Evolutionary conservation across 1,140 invertebrate species (phyloP).

Genomic region (Drosophila repletoides): DNA sequence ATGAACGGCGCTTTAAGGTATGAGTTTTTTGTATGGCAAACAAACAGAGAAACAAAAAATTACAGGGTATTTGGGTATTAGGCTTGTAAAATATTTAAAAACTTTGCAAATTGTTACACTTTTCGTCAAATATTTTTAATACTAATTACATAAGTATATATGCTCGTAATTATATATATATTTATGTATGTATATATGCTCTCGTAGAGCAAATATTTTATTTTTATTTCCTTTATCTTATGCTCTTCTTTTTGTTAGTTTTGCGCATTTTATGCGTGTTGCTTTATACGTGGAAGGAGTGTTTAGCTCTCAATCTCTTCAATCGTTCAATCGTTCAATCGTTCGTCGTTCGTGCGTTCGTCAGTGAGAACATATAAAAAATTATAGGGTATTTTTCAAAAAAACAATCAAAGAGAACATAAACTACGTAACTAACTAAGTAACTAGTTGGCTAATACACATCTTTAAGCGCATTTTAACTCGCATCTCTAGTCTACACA

Average conservation of each 20-base stretch:
- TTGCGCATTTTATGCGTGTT: constrained; percentile 78
- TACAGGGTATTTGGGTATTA: not conserved
- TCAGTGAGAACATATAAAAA: constrained; percentile 34
- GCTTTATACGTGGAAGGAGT: constrained; percentile 75
- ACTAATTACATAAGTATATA: constrained; percentile 46
- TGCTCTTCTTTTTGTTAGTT: constrained; percentile 32
- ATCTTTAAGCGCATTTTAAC: constrained; percentile 34
- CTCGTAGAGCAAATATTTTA: constrained; percentile 50
- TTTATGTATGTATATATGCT: constrained; percentile 37
- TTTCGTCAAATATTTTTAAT: constrained; percentile 21
- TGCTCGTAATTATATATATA: constrained; percentile 30
- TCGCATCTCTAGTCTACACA: constrained; percentile 18
- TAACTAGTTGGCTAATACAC: constrained; percentile 54
- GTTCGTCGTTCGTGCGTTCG: not conserved
- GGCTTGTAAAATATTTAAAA: constrained; percentile 18
- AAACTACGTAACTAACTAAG: constrained; percentile 53
- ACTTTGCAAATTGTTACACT: constrained; percentile 7
- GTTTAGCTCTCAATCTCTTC: constrained; percentile 42
- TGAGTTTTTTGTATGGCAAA: constrained; percentile 26
- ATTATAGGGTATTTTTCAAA: too few species aligned
- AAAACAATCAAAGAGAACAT: constrained; percentile 34
- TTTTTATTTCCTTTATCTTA: constrained; percentile 16
- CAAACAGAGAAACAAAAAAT: not conserved
- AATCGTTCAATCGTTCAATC: not conserved
- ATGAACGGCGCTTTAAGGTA: constrained; percentile 73